Conservation (phyloP, 2,797 vertebrate species). For the Synanceia verrucosa region DNA sequence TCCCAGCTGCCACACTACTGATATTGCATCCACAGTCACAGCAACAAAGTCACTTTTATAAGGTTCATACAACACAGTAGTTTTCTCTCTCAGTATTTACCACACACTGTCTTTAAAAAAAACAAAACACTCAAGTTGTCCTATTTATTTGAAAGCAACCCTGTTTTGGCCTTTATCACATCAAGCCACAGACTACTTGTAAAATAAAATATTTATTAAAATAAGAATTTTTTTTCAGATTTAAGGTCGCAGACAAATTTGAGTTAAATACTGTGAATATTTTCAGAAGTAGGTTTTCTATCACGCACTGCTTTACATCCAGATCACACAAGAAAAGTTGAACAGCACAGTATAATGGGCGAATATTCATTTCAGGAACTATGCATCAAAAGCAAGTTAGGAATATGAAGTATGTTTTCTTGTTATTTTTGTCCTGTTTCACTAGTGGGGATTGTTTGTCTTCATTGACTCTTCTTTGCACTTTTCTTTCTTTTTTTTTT, state of each 20-base stretch:
- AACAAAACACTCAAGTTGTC: conserved; percentile 34
- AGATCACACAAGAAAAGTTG: conserved; percentile 45
- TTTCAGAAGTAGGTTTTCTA: conserved; percentile 53
- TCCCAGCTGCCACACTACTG: conserved; percentile 73
- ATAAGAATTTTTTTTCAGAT: conserved; percentile 47
- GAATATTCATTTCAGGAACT: conserved; percentile 67
- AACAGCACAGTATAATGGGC: conserved; percentile 63
- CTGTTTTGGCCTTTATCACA: conserved; percentile 26
- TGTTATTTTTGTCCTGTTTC: conserved; percentile 72
- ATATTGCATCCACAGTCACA: conserved; percentile 51
- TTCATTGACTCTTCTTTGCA: conserved; percentile 80
- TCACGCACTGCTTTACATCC: conserved; percentile 69
- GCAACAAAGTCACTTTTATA: conserved; percentile 22
- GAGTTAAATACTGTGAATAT: conserved; percentile 81
- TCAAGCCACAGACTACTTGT: conserved; percentile 60
- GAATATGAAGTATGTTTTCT: conserved; percentile 79
- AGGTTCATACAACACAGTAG: conserved; percentile 28
- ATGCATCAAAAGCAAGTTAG: conserved; percentile 60
- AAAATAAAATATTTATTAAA: conserved; percentile 82
- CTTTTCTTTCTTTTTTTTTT: conserved; percentile 78
- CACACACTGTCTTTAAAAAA: conserved; percentile 21
- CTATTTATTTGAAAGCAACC: conserved; percentile 71
- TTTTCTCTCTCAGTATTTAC: conserved; percentile 35
- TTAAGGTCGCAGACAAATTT: conserved; percentile 55
- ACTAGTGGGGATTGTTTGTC: conserved; percentile 76